Evolutionary conservation across 2,113 vertebrate genomes (phyloP).

Genomic region (Corythaixoides concolor): DNA sequence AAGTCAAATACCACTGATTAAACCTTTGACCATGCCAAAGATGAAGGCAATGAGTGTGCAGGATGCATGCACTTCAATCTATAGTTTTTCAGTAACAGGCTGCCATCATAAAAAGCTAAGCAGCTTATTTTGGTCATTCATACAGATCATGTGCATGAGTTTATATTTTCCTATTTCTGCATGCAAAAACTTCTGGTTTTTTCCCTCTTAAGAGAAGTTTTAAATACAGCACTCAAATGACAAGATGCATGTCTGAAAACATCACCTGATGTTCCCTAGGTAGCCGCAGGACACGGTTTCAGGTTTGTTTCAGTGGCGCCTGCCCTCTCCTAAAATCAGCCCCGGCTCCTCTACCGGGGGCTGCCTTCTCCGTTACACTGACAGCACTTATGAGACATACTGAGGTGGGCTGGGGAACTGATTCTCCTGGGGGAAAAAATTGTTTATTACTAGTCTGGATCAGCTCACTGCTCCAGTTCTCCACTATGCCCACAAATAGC

Average conservation of each 20-base stretch:
- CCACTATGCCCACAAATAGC: not conserved
- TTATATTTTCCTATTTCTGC: not conserved
- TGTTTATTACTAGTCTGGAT: not conserved
- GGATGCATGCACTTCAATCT: not conserved
- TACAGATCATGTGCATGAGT: not conserved
- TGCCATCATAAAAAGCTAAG: not conserved
- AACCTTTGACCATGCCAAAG: not conserved
- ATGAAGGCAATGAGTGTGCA: not conserved
- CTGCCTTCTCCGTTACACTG: not conserved
- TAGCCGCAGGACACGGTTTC: not conserved
- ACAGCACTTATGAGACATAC: rapidly evolving
- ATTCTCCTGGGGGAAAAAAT: not conserved
- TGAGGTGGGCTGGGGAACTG: not conserved
- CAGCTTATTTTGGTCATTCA: not conserved
- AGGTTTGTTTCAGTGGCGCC: not conserved
- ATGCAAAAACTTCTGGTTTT: not conserved
- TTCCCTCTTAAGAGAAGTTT: not conserved
- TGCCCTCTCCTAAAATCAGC: not conserved
- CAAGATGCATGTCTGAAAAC: not conserved
- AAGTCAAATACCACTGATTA: not conserved
- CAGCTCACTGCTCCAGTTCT: not conserved
- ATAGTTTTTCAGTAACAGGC: not conserved
- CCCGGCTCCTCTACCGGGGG: not conserved
- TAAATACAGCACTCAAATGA: not conserved
- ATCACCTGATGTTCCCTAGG: not conserved